A percentile compares a stretch with the other conserved stretches of the same genome.
phyloP scores from a whole-genome alignment of 2,113 vertebrate genomes.

The Formicarius rufipectus region DNA sequence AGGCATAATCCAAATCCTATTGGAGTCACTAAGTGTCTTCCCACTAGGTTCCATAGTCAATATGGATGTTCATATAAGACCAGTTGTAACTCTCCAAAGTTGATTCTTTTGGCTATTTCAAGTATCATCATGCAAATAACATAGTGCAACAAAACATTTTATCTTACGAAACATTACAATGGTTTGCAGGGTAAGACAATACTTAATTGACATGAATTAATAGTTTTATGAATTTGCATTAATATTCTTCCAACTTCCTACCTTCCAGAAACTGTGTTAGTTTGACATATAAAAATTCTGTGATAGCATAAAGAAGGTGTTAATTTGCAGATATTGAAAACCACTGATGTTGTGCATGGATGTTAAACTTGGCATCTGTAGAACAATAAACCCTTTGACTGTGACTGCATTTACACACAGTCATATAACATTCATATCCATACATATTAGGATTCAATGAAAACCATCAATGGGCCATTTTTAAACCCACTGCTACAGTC shows the following conservation, averaged over 20 bases:
- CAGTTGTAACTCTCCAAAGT: background rate
- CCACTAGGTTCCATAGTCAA: background rate
- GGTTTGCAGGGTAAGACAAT: background rate
- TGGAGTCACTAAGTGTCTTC: background rate
- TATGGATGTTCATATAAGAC: background rate
- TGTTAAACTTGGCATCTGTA: background rate
- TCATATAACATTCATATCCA: background rate
- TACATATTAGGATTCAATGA: background rate
- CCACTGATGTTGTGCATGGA: background rate
- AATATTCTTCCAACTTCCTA: background rate
- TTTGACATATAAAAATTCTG: background rate
- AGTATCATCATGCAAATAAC: background rate
- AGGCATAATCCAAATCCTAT: background rate
- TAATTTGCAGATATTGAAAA: background rate
- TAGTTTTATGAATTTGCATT: background rate
- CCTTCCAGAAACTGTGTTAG: background rate
- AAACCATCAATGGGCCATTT: background rate
- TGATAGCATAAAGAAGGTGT: background rate
- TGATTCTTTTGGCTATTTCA: background rate
- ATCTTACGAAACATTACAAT: background rate
- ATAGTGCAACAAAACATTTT: background rate
- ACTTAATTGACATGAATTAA: background rate
- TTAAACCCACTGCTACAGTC: background rate
- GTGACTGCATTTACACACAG: background rate
- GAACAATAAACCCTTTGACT: background rate